A percentile compares a stretch with the other conserved stretches of the same genome.
These are phyloP conservation scores for Tanypteryx hageni DNA, from an alignment of 2,888 invertebrate species.

Conservation along the genomic window DNA sequence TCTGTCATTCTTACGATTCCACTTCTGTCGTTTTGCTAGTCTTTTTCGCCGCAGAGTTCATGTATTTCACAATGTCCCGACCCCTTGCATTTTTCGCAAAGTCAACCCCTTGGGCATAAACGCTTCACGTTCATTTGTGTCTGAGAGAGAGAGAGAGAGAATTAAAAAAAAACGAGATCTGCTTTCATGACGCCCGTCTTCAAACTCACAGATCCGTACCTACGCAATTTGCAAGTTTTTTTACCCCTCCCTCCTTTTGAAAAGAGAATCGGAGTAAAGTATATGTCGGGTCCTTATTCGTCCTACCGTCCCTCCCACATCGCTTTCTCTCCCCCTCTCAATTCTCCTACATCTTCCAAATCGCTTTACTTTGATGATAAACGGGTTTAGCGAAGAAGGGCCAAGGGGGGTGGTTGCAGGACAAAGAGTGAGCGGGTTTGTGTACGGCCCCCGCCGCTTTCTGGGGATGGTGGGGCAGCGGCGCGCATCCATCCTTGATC, in stretches of 20 bases:
- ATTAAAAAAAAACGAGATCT: neutral
- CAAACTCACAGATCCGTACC: slow-evolving; percentile 14
- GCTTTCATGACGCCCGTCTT: slow-evolving; percentile 11
- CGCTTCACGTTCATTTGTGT: neutral
- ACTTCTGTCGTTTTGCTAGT: neutral
- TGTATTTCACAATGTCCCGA: neutral
- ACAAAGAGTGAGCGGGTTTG: slow-evolving; percentile 18
- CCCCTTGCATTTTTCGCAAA: neutral
- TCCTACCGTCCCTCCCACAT: neutral
- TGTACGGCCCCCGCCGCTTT: neutral
- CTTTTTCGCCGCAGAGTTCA: neutral
- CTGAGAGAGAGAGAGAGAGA: neutral
- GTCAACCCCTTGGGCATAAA: neutral
- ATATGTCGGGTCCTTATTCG: slow-evolving; percentile 7
- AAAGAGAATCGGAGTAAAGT: slow-evolving; percentile 50
- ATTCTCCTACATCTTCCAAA: slow-evolving; percentile 47
- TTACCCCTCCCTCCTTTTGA: neutral
- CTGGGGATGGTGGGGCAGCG: neutral
- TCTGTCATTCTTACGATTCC: neutral
- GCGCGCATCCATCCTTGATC: slow-evolving; percentile 61
- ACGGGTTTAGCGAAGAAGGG: neutral
- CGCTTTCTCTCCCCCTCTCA: neutral
- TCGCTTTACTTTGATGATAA: slow-evolving; percentile 61
- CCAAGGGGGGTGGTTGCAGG: neutral
- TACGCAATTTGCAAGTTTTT: slow-evolving; percentile 45